phyloP scores from a whole-genome alignment of 2,888 invertebrate genomes.

The Megamerina dolium region DNA sequence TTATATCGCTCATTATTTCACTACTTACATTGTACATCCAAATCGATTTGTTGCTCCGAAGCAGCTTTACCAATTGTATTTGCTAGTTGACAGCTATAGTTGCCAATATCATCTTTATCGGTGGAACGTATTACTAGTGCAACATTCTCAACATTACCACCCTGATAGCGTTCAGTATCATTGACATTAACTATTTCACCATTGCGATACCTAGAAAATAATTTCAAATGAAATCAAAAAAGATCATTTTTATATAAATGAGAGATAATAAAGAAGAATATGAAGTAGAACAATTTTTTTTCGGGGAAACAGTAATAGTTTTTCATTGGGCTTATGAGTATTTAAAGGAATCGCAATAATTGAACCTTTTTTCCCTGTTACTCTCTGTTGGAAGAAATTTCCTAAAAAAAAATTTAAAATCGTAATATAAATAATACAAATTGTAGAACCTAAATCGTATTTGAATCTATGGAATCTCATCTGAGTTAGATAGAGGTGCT shows the following conservation, averaged over 20 bases:
- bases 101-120: slow-evolving; percentile 72
- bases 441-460: no score
- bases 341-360: no score
- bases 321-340: no score
- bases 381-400: no score
- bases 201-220: slow-evolving; percentile 60
- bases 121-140: slow-evolving; percentile 72
- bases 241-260: slow-evolving; percentile 4
- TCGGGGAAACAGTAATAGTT: background rate
- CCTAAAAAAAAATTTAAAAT: no score
- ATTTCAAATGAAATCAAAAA: slow-evolving; percentile 22
- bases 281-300: background rate
- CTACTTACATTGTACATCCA: slow-evolving; percentile 78
- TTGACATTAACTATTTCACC: slow-evolving; percentile 57
- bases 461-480: no score
- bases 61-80: slow-evolving; percentile 73
- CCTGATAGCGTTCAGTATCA: slow-evolving; percentile 61
- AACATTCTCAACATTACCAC: slow-evolving; percentile 69
- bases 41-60: slow-evolving; percentile 66
- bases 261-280: background rate
- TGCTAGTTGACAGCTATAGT: slow-evolving; percentile 73
- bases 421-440: no score
- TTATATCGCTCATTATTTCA: no score
- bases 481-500: no score
- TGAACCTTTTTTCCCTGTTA: no score